These are phyloP conservation scores for Catalaphyllia jardinei DNA, from an alignment of 64 coral and sea anemone genomes.

Conservation along the genomic window DNA sequence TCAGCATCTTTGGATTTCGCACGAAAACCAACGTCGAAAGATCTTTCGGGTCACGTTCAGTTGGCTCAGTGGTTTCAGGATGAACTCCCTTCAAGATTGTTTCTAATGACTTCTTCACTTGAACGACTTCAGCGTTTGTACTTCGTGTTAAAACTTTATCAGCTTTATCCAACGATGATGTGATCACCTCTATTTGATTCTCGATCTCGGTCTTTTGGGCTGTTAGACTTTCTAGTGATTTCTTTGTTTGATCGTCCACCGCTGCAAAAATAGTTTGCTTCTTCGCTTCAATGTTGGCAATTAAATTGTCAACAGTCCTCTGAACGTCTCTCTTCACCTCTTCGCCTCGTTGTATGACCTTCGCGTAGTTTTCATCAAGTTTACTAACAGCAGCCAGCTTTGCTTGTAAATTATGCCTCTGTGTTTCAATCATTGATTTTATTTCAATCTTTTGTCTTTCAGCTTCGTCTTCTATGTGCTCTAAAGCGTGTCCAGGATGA, in stretches of 20 bases:
- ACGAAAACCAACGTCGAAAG: neutral
- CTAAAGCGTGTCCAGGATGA: neutral
- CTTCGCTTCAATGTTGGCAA: neutral
- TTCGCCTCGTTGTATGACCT: neutral
- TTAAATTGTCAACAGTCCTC: neutral
- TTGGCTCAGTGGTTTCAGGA: neutral
- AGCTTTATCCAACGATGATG: neutral
- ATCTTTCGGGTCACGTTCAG: neutral
- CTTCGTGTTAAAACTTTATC: no score
- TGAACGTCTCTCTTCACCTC: neutral
- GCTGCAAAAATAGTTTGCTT: slow-evolving; percentile 1
- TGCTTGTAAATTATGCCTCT: neutral
- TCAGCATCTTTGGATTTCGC: neutral
- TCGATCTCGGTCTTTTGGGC: neutral
- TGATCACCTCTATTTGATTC: neutral
- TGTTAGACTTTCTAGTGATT: neutral
- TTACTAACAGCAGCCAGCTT: neutral
- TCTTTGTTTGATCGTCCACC: neutral
- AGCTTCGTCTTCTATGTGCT: neutral
- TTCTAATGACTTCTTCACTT: neutral
- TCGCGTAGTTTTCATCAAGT: neutral
- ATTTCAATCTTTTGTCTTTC: neutral
- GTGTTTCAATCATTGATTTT: neutral
- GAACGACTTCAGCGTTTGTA: neutral
- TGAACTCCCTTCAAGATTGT: neutral